A percentile compares a stretch with the other conserved stretches of the same genome.
Conservation (phyloP, 1,140 invertebrate genomes). For the Spodoptera litura region DNA sequence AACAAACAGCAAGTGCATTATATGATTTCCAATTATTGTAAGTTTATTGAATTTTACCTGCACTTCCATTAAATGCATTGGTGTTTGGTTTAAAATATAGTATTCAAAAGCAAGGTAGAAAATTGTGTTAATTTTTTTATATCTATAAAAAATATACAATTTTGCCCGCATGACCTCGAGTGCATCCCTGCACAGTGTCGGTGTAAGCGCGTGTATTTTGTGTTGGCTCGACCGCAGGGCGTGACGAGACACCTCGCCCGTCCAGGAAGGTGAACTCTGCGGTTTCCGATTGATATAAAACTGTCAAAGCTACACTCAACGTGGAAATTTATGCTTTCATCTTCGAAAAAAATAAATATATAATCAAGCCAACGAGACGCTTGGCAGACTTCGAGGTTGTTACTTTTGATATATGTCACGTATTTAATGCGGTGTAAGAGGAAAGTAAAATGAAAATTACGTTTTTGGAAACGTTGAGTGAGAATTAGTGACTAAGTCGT, state of each 20-base stretch:
- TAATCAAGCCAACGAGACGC: neutral
- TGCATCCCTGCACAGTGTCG: neutral
- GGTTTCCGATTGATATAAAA: constrained; percentile 50
- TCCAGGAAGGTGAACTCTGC: constrained; percentile 41
- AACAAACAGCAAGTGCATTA: neutral
- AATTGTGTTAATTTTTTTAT: too few species aligned
- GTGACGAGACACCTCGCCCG: neutral
- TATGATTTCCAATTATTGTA: too few species aligned
- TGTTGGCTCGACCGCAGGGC: constrained; percentile 33
- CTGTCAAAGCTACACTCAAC: constrained; percentile 32
- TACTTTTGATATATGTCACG: constrained; percentile 2
- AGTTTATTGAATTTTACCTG: too few species aligned
- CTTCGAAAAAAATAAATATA: neutral
- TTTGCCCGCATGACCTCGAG: neutral
- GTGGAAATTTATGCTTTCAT: constrained; percentile 25
- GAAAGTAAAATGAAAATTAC: constrained; percentile 14
- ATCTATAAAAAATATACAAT: neutral
- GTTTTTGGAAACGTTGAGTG: neutral
- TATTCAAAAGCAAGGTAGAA: too few species aligned
- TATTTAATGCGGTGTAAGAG: neutral
- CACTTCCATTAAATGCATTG: too few species aligned
- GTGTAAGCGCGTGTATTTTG: constrained; percentile 29
- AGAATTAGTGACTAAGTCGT: neutral
- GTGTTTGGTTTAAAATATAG: too few species aligned
- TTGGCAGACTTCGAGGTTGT: constrained; percentile 20